Conservation (phyloP, 2,888 invertebrate species). For the Nomada goodeniana region DNA sequence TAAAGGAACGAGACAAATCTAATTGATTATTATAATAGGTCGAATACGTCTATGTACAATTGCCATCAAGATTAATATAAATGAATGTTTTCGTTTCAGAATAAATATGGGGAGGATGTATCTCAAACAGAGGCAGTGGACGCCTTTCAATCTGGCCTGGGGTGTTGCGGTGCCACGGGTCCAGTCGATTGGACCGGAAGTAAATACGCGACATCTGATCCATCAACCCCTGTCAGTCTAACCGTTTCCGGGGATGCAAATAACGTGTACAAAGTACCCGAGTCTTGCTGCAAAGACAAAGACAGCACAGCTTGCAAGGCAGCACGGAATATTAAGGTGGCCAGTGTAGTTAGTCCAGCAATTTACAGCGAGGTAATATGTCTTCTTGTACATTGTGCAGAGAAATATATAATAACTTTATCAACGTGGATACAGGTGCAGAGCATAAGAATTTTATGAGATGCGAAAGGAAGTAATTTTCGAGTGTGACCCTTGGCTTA, state of each 20-base stretch:
- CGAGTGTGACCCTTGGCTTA: neutral
- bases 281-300: constrained; percentile 87
- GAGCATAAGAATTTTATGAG: neutral
- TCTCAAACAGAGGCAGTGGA: constrained; percentile 77
- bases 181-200: constrained; percentile 90
- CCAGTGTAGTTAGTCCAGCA: constrained; percentile 83
- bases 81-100: constrained; percentile 53
- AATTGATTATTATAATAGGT: no score
- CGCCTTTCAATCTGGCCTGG: constrained; percentile 85
- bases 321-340: constrained; percentile 85
- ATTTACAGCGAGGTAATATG: constrained; percentile 85
- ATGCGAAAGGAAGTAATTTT: neutral
- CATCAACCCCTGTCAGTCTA: constrained; percentile 85
- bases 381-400: neutral
- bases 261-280: constrained; percentile 86
- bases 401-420: neutral
- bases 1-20: no score
- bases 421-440: neutral
- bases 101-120: constrained; percentile 78
- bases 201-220: constrained; percentile 85
- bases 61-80: no score
- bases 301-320: constrained; percentile 85
- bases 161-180: constrained; percentile 92
- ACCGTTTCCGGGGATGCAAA: constrained; percentile 84
- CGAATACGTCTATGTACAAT: no score